Conservation (phyloP, 2,113 vertebrate species). For the Lampris megalopsis region DNA sequence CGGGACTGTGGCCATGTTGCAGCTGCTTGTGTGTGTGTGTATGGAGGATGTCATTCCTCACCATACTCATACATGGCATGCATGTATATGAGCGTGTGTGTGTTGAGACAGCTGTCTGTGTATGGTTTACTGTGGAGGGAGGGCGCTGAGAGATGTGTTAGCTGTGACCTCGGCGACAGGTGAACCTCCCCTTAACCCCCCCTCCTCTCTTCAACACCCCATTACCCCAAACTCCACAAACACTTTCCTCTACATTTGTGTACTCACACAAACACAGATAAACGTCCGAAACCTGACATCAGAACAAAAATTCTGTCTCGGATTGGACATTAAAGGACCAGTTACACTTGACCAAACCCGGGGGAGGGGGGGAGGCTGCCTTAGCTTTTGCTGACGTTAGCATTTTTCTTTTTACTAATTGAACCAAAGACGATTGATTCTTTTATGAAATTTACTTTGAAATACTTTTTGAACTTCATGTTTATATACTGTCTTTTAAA, state of each 20-base stretch:
- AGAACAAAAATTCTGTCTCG: constrained; percentile 6
- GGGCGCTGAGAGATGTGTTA: constrained; percentile 76
- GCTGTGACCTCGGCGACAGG: constrained; percentile 72
- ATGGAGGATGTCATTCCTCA: constrained; percentile 79
- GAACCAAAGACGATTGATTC: constrained; percentile 2
- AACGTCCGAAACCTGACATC: not conserved
- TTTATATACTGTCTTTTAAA: constrained; percentile 37
- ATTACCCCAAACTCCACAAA: constrained; percentile 3
- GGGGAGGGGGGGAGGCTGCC: too few relatives aligned
- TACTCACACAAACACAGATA: not conserved
- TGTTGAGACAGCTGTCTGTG: constrained; percentile 83
- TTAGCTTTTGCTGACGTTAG: not conserved
- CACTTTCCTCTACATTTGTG: not conserved
- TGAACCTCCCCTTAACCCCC: constrained; percentile 45
- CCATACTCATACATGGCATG: constrained; percentile 77
- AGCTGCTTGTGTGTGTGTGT: constrained; percentile 75
- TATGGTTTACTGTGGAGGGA: constrained; percentile 67
- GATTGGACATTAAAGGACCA: constrained; percentile 39
- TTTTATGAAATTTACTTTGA: not conserved
- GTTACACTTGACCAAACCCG: constrained; percentile 61
- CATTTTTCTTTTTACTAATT: constrained; percentile 8
- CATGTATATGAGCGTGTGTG: constrained; percentile 67
- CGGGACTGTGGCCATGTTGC: constrained; percentile 77
- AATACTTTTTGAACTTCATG: constrained; percentile 6
- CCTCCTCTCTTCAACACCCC: not conserved